Conservation (phyloP, 2,888 invertebrate species). For the Thereva nobilitata region DNA sequence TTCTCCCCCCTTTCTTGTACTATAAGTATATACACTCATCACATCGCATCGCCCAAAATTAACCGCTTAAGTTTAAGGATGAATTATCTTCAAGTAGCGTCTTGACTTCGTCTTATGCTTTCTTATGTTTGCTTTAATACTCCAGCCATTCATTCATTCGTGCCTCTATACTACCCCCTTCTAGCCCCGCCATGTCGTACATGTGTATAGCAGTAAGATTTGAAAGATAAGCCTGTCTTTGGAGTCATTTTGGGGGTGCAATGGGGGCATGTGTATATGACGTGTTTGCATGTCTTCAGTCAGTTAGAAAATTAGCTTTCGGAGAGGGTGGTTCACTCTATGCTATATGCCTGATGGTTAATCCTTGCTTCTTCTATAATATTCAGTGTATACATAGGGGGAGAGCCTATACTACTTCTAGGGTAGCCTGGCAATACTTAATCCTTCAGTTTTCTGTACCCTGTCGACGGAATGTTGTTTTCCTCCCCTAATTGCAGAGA, state of each 20-base stretch:
- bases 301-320: constrained; percentile 26
- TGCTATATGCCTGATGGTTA: no score
- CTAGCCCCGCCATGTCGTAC: neutral
- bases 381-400: no score
- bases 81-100: constrained; percentile 15
- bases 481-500: no score
- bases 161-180: neutral
- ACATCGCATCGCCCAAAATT: constrained; percentile 9
- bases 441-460: no score
- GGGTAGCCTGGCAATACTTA: no score
- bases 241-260: neutral
- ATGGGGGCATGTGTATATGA: neutral
- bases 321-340: neutral
- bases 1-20: no score
- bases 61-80: constrained; percentile 8
- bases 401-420: no score
- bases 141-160: neutral
- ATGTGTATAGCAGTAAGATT: neutral
- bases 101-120: constrained; percentile 8
- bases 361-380: no score
- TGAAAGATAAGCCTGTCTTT: neutral
- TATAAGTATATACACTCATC: no score
- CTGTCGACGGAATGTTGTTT: no score
- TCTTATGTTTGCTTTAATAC: constrained; percentile 28
- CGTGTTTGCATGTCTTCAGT: constrained; percentile 27